Base-by-base conservation (phyloP, 2,113 vertebrate species). In the Menura novaehollandiae region DNA sequence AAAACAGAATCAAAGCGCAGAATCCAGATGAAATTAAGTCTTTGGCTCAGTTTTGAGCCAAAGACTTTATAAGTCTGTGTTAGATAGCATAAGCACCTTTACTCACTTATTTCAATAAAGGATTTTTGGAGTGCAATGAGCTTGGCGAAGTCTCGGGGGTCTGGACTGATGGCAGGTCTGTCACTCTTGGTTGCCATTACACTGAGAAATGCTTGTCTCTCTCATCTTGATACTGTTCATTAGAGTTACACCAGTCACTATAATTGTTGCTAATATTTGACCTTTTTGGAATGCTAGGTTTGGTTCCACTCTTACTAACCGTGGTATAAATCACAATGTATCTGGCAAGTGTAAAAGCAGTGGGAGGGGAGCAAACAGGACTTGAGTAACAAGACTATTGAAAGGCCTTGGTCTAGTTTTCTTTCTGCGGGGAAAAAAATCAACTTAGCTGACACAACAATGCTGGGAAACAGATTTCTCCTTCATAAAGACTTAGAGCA, bases 401-500 rank as follows among this genome's bases (percentile, higher is more conserved):
- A 71, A 83, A 63, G 17, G 33, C n/a, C 32, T 71, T 47, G 33
- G 47, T 35, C 85, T 55, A 6, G 13, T 30, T 44, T 90, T 75
- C 59, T 68, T 69, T 62, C 37, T 14, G 32, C 32, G 58, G 35
- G 27, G 18, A 0, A 32, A 12, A 37, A 37, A 15, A 46, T 15
- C 49, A 94, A 13, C 49, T 85, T 22, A 85, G 56, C 62, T 47
- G 56, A 84, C 28, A 66, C 26, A 75, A 87, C 76, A 92, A 56
- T 7, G 23, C 56, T 87, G 66, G 53, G 68, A 84, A 93, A 66
- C 56, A 78, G 85, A 64, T 78, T 88, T 91, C 47, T 80, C 32
- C 80, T 75, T 78, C 69, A 72, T 35, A 72, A 86, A 89, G 76
- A 60, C n/a, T 59, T 22, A 52, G 68, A 94, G 83, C 47, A 84